Conservation (phyloP, 92 coral and sea anemone genomes). For the Porites evermanni region DNA sequence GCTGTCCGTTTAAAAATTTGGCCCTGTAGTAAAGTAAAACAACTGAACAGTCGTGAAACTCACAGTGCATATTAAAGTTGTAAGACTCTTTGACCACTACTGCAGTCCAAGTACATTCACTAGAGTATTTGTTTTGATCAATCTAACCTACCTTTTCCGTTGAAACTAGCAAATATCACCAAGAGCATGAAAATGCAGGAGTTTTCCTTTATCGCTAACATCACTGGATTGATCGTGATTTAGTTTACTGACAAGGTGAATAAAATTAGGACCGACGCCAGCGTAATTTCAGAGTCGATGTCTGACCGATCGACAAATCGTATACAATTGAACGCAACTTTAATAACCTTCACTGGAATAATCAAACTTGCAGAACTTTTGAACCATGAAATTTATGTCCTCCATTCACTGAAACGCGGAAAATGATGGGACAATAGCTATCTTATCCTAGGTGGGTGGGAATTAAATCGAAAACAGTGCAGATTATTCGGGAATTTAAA, state of each 20-base stretch:
- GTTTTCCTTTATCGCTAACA: neutral
- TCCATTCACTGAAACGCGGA: neutral
- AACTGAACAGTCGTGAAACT: no score
- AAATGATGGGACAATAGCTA: neutral
- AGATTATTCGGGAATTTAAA: no score
- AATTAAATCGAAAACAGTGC: neutral
- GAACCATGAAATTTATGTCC: constrained; percentile 11
- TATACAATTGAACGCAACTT: neutral
- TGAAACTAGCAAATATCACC: neutral
- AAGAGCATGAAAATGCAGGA: neutral
- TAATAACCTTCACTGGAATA: neutral
- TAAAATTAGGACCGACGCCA: no score
- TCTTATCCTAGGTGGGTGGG: neutral
- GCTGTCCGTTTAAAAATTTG: no score
- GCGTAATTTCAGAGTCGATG: neutral
- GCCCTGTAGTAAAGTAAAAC: no score
- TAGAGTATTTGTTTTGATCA: neutral
- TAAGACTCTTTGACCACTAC: neutral
- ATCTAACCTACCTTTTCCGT: constrained; percentile 20
- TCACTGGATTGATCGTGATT: neutral
- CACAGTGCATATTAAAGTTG: no score
- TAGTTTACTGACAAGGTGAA: neutral
- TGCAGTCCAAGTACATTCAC: neutral
- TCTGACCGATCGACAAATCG: neutral
- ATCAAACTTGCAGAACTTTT: neutral